These are phyloP conservation scores for Meda fulgida DNA, from an alignment of 2,797 vertebrate species.

Conservation along the genomic window DNA sequence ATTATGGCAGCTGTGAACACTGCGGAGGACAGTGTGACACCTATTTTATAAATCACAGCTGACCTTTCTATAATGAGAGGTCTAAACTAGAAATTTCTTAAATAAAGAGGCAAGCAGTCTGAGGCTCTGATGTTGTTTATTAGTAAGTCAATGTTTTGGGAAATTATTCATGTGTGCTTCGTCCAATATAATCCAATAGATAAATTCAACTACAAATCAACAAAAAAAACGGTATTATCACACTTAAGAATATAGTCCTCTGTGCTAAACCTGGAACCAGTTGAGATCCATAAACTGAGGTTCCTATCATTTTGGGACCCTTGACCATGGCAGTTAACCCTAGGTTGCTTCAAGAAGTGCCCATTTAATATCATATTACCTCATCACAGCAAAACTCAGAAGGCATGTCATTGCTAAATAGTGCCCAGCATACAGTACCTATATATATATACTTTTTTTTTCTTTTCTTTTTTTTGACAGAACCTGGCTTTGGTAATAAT, in stretches of 20 bases:
- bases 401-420: background rate
- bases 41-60: conserved; percentile 42
- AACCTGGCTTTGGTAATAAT: background rate
- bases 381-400: background rate
- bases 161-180: background rate
- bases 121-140: background rate
- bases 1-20: conserved; percentile 12
- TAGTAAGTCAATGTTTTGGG: background rate
- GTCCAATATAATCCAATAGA: background rate
- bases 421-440: background rate
- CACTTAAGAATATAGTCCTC: background rate
- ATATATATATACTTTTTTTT: background rate
- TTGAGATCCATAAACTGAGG: background rate
- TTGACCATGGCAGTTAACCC: background rate
- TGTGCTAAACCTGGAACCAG: background rate
- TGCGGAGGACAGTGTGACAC: conserved; percentile 27
- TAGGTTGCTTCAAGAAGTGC: background rate
- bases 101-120: conserved; percentile 15
- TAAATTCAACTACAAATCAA: background rate
- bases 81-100: conserved; percentile 19
- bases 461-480: background rate
- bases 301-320: background rate
- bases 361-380: background rate
- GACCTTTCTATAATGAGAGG: conserved; percentile 27
- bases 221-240: background rate